These are phyloP conservation scores for Etia nguti DNA, from an alignment of 2,113 vertebrate species.

Conservation along the genomic window DNA sequence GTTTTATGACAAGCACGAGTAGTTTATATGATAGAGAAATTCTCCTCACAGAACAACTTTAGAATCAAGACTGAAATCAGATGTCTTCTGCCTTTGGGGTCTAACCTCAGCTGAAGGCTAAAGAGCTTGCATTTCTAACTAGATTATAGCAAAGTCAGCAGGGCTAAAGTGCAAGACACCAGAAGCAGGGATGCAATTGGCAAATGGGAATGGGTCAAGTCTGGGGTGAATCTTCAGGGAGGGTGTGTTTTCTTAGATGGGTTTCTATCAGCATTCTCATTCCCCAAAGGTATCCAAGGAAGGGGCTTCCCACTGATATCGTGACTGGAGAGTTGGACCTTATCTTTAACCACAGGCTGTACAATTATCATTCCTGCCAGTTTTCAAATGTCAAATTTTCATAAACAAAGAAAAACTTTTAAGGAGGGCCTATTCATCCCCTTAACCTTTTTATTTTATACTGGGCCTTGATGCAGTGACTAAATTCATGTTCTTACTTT, in stretches of 20 bases:
- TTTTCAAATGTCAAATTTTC: not conserved
- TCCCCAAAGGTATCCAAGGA: not conserved
- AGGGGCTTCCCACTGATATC: not conserved
- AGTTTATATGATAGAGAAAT: not conserved
- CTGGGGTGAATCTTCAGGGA: not conserved
- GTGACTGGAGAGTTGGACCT: not conserved
- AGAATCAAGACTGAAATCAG: not conserved
- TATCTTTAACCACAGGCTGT: not conserved
- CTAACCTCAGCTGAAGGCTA: constrained; percentile 10
- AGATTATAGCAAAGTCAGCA: constrained; percentile 43
- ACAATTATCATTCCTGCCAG: not conserved
- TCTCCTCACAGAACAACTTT: not conserved
- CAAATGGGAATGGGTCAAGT: constrained; percentile 49
- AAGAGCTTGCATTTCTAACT: constrained; percentile 41
- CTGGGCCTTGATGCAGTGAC: not conserved
- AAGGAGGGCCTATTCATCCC: not conserved
- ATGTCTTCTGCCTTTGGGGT: not conserved
- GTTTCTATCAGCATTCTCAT: not conserved
- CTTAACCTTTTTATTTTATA: not conserved
- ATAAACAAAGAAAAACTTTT: not conserved
- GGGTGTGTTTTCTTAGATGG: not conserved
- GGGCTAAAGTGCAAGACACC: constrained; percentile 28
- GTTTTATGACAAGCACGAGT: not conserved
- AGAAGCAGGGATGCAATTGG: constrained; percentile 37
- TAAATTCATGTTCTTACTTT: not conserved